Evolutionary conservation across 1,140 invertebrate species (phyloP).

Genomic region (Teleopsis dalmanni): DNA sequence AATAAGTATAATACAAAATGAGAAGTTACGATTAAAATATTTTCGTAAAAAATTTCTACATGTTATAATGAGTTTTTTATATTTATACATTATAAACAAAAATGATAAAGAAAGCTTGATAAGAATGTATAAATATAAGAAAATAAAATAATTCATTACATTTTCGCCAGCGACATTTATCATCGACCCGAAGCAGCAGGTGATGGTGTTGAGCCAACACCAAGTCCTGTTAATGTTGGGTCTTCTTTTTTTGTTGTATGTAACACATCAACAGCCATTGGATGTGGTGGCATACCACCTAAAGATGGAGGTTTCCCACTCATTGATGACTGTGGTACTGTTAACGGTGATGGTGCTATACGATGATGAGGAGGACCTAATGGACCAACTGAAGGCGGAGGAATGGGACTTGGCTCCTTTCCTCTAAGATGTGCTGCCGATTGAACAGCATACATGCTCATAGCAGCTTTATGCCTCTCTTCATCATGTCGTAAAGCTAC

Average conservation of each 20-base stretch:
- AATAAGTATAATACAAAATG: too few relatives aligned
- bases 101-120: too few relatives aligned
- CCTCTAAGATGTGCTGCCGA: constrained; percentile 49
- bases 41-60: too few relatives aligned
- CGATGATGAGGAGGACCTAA: constrained; percentile 45
- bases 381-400: constrained; percentile 42
- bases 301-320: constrained; percentile 18
- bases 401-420: constrained; percentile 57
- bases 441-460: constrained; percentile 57
- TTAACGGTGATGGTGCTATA: constrained; percentile 26
- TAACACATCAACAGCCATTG: constrained; percentile 30
- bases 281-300: constrained; percentile 31
- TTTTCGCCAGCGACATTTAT: constrained; percentile 27
- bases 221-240: constrained; percentile 19
- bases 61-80: too few relatives aligned
- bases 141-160: too few relatives aligned
- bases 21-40: too few relatives aligned
- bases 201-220: constrained; percentile 25
- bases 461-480: constrained; percentile 64
- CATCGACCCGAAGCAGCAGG: constrained; percentile 32
- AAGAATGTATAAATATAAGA: too few relatives aligned
- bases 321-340: constrained; percentile 12
- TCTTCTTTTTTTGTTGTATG: constrained; percentile 22
- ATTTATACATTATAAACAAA: too few relatives aligned
- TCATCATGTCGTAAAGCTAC: constrained; percentile 64